phyloP scores from a whole-genome alignment of 2,797 vertebrate species.

The Sebastes iracundus region DNA sequence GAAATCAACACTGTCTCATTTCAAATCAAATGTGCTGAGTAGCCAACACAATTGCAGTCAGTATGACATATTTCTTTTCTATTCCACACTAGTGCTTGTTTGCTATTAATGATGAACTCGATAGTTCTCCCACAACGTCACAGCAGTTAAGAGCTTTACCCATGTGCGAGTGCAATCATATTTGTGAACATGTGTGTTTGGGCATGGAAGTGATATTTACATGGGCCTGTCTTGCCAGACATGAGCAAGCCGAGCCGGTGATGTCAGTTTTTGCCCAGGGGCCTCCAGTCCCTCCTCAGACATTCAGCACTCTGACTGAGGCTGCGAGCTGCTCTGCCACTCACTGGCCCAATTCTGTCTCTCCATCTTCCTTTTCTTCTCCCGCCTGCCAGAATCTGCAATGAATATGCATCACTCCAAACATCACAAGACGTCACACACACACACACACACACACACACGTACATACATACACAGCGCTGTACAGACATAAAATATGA shows the following conservation, averaged over 20 bases:
- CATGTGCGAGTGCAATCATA: not conserved
- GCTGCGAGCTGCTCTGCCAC: slow-evolving; percentile 54
- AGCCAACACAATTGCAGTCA: not conserved
- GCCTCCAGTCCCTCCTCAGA: slow-evolving; percentile 53
- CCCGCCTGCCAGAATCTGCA: slow-evolving; percentile 48
- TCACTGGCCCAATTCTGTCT: slow-evolving; percentile 75
- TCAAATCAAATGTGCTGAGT: not conserved
- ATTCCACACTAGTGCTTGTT: not conserved
- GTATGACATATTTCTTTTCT: not conserved
- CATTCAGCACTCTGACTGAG: slow-evolving; percentile 44
- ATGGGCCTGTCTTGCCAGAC: slow-evolving; percentile 40
- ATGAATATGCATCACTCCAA: slow-evolving; percentile 53
- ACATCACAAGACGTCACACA: not conserved
- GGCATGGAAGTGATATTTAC: slow-evolving; percentile 54
- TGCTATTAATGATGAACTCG: slow-evolving; percentile 15
- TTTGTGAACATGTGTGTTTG: not conserved
- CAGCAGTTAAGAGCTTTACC: slow-evolving; percentile 13
- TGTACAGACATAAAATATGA: not conserved
- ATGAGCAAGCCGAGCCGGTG: slow-evolving; percentile 36
- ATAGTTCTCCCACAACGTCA: slow-evolving; percentile 9
- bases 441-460: not conserved
- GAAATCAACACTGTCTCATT: not conserved
- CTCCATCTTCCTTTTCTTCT: slow-evolving; percentile 59
- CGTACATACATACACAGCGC: not conserved
- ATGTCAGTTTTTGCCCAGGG: slow-evolving; percentile 49